Percentiles rank a stretch among this genome's conserved stretches.
These are phyloP conservation scores for Macrophya annulata DNA, from an alignment of 2,888 invertebrate genomes.

Conservation along the genomic window DNA sequence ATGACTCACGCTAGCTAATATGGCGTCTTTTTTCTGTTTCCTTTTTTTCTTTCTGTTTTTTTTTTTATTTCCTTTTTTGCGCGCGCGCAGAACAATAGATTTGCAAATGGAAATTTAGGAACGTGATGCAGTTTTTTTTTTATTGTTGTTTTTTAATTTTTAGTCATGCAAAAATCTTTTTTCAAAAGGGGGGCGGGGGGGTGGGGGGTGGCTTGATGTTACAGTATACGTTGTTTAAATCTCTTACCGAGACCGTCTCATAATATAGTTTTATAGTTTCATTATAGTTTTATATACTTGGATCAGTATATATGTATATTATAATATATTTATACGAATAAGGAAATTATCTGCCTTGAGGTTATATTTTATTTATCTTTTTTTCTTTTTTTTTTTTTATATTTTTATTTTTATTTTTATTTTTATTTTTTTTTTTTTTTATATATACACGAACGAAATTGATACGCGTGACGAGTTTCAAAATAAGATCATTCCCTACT, in stretches of 20 bases:
- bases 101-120: conserved; percentile 32
- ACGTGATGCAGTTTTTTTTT: conserved; percentile 8
- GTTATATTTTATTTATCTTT: not conserved
- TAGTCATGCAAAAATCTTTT: conserved; percentile 12
- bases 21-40: conserved; percentile 37
- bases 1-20: conserved; percentile 40
- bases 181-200: not conserved
- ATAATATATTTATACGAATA: not conserved
- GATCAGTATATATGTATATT: too few relatives aligned
- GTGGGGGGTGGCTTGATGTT: too few relatives aligned
- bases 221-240: too few relatives aligned
- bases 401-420: not conserved
- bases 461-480: not conserved
- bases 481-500: conserved; percentile 5
- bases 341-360: too few relatives aligned
- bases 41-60: too few relatives aligned
- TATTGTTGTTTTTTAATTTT: not conserved
- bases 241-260: too few relatives aligned
- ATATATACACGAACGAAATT: not conserved
- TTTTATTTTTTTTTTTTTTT: not conserved
- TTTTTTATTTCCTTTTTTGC: too few relatives aligned
- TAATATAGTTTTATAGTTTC: not conserved
- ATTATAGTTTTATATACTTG: too few relatives aligned
- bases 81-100: conserved; percentile 30
- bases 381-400: not conserved